Conservation (phyloP, 2,113 vertebrate genomes). For the Pseudois nayaur region DNA sequence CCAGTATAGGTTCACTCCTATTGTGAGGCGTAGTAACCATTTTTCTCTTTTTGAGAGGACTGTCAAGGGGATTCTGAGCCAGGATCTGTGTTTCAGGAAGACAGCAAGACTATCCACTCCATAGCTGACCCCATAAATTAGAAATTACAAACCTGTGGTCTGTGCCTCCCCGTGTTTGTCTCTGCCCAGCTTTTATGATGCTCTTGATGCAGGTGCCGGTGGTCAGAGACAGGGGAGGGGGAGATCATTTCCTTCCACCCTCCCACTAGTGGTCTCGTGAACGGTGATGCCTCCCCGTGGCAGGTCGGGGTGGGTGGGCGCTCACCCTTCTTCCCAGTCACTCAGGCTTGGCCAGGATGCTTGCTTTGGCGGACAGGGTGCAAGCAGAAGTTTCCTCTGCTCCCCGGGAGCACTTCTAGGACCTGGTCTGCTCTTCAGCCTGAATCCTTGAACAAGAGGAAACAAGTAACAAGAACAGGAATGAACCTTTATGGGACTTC, state of each 20-base stretch:
- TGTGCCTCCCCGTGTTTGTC: neutral
- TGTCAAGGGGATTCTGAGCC: neutral
- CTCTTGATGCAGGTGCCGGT: neutral
- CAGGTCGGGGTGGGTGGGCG: rapidly evolving
- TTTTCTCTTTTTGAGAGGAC: neutral
- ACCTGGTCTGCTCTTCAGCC: neutral
- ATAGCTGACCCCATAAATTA: neutral
- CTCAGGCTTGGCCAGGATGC: neutral
- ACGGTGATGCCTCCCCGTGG: rapidly evolving
- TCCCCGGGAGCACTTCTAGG: neutral
- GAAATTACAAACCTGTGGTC: neutral
- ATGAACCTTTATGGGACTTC: neutral
- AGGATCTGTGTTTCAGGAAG: neutral
- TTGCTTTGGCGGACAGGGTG: neutral
- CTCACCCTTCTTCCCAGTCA: neutral
- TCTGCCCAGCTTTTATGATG: neutral
- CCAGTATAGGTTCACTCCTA: neutral
- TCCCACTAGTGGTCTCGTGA: rapidly evolving
- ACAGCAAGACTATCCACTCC: neutral
- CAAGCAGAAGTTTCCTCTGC: neutral
- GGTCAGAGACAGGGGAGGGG: neutral
- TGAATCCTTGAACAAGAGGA: neutral
- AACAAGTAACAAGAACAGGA: neutral
- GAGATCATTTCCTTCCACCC: neutral
- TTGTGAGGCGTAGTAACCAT: neutral